Percentiles rank a stretch among this genome's conserved stretches.
These are phyloP conservation scores for Papilio polyxenes DNA, from an alignment of 1,140 invertebrate genomes.

Conservation along the genomic window DNA sequence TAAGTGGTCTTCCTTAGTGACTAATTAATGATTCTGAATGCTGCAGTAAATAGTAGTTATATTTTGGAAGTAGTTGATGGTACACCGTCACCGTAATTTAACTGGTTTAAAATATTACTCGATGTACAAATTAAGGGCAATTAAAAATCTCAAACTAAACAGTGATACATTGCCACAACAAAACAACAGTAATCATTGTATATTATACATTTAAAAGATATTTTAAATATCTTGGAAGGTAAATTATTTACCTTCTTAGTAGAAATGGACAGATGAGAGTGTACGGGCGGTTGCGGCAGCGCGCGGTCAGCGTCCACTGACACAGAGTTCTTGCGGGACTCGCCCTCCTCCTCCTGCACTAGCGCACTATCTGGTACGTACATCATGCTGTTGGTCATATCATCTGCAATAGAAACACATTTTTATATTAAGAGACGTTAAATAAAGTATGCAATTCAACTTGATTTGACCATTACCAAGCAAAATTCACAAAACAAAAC, in stretches of 20 bases:
- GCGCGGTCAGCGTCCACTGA: slow-evolving; percentile 71
- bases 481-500: no score
- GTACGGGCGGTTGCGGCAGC: slow-evolving; percentile 48
- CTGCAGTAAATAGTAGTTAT: no score
- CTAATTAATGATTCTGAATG: neutral
- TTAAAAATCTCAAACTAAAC: no score
- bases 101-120: no score
- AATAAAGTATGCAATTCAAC: no score
- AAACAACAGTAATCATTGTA: no score
- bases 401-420: slow-evolving; percentile 56
- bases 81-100: no score
- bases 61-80: no score
- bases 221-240: neutral
- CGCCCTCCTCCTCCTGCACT: slow-evolving; percentile 89
- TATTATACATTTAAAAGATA: neutral
- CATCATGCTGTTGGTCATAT: slow-evolving; percentile 86
- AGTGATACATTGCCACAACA: no score
- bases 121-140: no score
- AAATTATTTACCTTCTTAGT: slow-evolving; percentile 71
- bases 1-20: neutral
- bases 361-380: slow-evolving; percentile 94
- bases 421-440: neutral
- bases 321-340: slow-evolving; percentile 76
- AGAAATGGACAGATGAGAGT: slow-evolving; percentile 75
- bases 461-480: no score